Conservation (phyloP, 2,888 invertebrate genomes). For the Endotricha flammealis region DNA sequence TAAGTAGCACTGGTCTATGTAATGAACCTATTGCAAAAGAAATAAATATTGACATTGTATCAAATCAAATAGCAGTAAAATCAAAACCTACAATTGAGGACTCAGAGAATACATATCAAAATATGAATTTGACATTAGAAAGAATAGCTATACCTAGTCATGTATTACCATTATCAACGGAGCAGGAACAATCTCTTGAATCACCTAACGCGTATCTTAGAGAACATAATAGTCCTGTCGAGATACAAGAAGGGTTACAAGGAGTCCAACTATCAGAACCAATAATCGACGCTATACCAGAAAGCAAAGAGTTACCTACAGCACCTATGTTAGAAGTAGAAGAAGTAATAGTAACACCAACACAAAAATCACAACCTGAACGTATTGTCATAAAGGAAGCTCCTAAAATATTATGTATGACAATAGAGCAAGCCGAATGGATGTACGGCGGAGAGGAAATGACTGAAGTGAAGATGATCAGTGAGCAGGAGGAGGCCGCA, state of each 20-base stretch:
- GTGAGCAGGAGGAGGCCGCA: constrained; percentile 54
- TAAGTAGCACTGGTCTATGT: too few relatives aligned
- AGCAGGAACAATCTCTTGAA: constrained; percentile 23
- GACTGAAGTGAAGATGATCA: constrained; percentile 48
- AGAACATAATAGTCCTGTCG: not conserved
- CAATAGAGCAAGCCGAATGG: constrained; percentile 51
- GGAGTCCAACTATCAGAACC: too few relatives aligned
- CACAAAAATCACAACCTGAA: constrained; percentile 17
- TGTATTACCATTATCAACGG: constrained; percentile 17
- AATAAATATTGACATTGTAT: too few relatives aligned
- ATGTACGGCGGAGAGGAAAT: constrained; percentile 56
- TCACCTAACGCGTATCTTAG: constrained; percentile 20
- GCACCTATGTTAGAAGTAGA: constrained; percentile 48
- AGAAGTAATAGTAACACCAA: not conserved
- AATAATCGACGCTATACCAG: too few relatives aligned
- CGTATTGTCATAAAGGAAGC: constrained; percentile 18
- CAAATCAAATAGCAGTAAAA: too few relatives aligned
- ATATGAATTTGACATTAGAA: constrained; percentile 32
- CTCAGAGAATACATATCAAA: too few relatives aligned
- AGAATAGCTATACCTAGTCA: constrained; percentile 25
- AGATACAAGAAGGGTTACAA: too few relatives aligned
- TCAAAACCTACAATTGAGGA: too few relatives aligned
- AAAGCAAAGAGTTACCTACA: too few relatives aligned
- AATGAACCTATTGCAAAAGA: too few relatives aligned
- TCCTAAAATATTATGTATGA: constrained; percentile 43